A percentile compares a stretch with the other conserved stretches of the same genome.
These are phyloP conservation scores for Lepidocyrtoides sp. DNA, from an alignment of 2,888 invertebrate genomes.

Conservation along the genomic window DNA sequence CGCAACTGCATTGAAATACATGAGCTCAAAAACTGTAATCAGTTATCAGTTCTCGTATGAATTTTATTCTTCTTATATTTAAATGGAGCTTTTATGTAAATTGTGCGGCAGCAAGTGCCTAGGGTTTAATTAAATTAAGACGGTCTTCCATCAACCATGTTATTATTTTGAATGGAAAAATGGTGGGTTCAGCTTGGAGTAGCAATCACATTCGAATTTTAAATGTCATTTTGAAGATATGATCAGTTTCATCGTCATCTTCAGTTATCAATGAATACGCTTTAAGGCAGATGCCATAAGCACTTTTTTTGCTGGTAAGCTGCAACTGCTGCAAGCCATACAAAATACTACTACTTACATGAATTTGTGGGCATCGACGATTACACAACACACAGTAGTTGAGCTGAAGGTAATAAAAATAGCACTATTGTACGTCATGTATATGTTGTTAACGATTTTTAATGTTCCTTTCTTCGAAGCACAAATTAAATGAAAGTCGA, in stretches of 20 bases:
- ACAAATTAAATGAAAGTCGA: neutral
- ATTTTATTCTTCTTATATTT: conserved; percentile 13
- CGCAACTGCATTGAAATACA: neutral
- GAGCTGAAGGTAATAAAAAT: no score
- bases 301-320: neutral
- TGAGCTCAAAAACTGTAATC: neutral
- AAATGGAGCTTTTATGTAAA: conserved; percentile 43
- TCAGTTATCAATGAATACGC: neutral
- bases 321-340: neutral
- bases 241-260: neutral
- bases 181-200: conserved; percentile 13
- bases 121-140: conserved; percentile 56
- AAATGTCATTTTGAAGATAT: conserved; percentile 55
- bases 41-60: neutral
- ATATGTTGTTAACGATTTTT: neutral
- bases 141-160: neutral
- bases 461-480: neutral
- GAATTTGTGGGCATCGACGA: neutral
- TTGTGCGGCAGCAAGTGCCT: conserved; percentile 59
- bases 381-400: no score
- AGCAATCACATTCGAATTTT: conserved; percentile 66
- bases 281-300: conserved; percentile 1
- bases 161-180: conserved; percentile 61
- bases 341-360: neutral
- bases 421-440: neutral